Percentiles rank a stretch among this genome's conserved stretches.
phyloP scores from a whole-genome alignment of 2,888 invertebrate genomes.

The Heliconius aoede region DNA sequence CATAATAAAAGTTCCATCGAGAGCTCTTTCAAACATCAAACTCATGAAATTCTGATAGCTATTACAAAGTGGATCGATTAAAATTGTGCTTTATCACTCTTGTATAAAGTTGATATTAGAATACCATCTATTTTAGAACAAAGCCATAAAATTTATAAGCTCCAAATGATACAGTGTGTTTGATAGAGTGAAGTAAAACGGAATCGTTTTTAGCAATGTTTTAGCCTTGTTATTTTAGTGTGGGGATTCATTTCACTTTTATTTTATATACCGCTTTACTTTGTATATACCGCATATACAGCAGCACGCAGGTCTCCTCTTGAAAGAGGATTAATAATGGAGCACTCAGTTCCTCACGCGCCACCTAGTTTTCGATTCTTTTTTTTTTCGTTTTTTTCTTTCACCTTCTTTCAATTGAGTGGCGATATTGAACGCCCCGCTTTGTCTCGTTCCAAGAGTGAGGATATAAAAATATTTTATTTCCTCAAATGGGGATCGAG shows the following conservation, averaged over 20 bases:
- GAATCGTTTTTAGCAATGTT: background rate
- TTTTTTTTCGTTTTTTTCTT: background rate
- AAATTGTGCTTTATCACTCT: conserved; percentile 56
- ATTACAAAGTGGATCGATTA: conserved; percentile 43
- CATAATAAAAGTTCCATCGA: conserved; percentile 28
- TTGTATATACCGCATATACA: no score
- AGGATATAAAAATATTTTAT: no score
- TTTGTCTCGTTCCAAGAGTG: no score
- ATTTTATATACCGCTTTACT: background rate
- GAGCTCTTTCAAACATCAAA: conserved; percentile 42
- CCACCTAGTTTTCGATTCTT: no score
- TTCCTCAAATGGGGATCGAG: no score
- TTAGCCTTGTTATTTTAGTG: background rate
- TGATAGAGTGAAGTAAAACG: conserved; percentile 20
- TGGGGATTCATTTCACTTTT: background rate
- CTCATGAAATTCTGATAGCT: conserved; percentile 45
- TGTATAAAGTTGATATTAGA: conserved; percentile 55
- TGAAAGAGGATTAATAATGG: no score
- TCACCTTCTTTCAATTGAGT: no score
- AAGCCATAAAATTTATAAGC: conserved; percentile 59
- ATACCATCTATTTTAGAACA: conserved; percentile 51
- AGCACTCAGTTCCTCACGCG: no score
- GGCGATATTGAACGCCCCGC: background rate
- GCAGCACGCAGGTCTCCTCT: no score
- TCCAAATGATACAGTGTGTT: conserved; percentile 36